Evolutionary conservation across 2,113 vertebrate genomes (phyloP).

Genomic region (Chauna torquata): DNA sequence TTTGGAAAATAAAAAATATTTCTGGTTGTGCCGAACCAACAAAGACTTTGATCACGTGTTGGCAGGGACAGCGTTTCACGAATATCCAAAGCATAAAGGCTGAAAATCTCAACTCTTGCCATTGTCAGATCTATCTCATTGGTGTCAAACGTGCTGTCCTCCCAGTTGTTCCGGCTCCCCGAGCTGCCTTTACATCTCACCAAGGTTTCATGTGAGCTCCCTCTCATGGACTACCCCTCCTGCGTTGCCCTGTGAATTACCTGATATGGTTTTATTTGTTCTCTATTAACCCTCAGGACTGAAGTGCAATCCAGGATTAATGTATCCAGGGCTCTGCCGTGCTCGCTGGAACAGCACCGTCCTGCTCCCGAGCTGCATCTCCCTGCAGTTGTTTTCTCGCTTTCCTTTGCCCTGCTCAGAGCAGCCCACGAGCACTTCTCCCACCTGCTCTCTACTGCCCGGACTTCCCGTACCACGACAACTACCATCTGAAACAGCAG

Average conservation of each 20-base stretch:
- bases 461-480: neutral
- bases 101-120: neutral
- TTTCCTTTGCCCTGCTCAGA: neutral
- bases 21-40: neutral
- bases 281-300: neutral
- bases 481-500: neutral
- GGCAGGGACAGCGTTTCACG: neutral
- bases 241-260: neutral
- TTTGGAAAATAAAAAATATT: neutral
- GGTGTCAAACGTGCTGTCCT: rapidly evolving
- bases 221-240: neutral
- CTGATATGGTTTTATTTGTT: neutral
- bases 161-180: neutral
- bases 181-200: neutral
- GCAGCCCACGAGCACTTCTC: neutral
- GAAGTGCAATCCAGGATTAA: neutral
- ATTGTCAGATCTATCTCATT: neutral
- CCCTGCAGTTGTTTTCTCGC: neutral
- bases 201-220: neutral
- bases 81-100: neutral
- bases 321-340: rapidly evolving
- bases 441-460: neutral
- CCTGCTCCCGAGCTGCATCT: neutral
- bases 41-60: neutral
- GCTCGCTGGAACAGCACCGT: neutral